phyloP scores from a whole-genome alignment of 2,113 vertebrate species.

The Rafetus swinhoei region DNA sequence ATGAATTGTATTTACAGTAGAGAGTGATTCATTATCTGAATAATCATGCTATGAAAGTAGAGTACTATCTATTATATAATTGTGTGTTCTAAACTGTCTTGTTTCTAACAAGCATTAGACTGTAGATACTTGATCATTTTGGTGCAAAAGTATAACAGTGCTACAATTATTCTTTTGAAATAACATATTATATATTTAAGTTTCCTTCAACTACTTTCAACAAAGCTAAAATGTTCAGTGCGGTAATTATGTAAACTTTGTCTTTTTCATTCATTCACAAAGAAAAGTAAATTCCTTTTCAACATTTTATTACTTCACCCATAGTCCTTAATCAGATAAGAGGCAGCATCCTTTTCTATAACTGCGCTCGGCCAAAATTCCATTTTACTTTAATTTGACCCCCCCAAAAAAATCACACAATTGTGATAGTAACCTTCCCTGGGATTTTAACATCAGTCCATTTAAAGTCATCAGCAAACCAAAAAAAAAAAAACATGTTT shows the following conservation, averaged over 20 bases:
- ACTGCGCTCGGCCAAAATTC: neutral
- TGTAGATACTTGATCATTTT: neutral
- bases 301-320: neutral
- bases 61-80: conserved; percentile 15
- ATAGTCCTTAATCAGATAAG: conserved; percentile 31
- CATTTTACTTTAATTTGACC: neutral
- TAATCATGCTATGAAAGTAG: conserved; percentile 51
- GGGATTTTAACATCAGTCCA: neutral
- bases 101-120: conserved; percentile 18
- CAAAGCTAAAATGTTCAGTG: conserved; percentile 15
- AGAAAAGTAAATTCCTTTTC: conserved; percentile 17
- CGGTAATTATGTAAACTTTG: conserved; percentile 27
- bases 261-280: neutral
- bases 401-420: neutral
- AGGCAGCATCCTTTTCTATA: neutral
- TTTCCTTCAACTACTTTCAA: conserved; percentile 19
- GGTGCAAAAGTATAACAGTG: neutral
- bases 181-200: conserved; percentile 25
- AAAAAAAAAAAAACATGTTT: neutral
- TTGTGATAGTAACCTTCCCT: conserved; percentile 18
- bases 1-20: conserved; percentile 46
- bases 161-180: conserved; percentile 30
- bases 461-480: conserved; percentile 18
- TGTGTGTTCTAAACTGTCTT: neutral
- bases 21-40: conserved; percentile 54